Base-by-base conservation (phyloP, 2,888 invertebrate genomes). In the Caenorhabditis imperialis region DNA sequence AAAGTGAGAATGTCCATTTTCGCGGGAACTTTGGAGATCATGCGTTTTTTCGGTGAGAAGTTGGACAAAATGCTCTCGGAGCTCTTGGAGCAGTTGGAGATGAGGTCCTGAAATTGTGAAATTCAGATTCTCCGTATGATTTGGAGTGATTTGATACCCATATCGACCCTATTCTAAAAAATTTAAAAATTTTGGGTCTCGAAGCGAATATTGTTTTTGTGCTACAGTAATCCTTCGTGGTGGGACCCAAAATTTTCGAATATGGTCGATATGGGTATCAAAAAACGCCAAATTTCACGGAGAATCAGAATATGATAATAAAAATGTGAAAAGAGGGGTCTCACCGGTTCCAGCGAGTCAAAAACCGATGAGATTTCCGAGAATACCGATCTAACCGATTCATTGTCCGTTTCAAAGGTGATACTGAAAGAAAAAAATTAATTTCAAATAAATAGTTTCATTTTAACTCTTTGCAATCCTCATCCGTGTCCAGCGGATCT, bases 21-120 rank as follows among this genome's bases (percentile, higher is more conserved):
- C n/a, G n/a, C n/a, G n/a, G n/a, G n/a, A n/a, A n/a, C n/a, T n/a
- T n/a, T n/a, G n/a, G n/a, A n/a, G n/a, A n/a, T n/a, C n/a, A n/a
- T n/a, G n/a, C n/a, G n/a, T n/a, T n/a, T n/a, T n/a, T n/a, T n/a
- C n/a, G n/a, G n/a, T n/a, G n/a, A n/a, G 47, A 47, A 47, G 5
- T n/a, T 33, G 33, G 10, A 10, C 33, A 33, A 6, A 33, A 33
- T 33, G 6, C 10, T 6, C 10, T 33, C 10, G 51, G 37, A 51
- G 42, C 51, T 51, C 61, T 51, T 51, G 18, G 61, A 61, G 14
- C 61, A 61, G 33, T 51, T 51, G 44, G 51, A 61, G 7, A 48
- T 48, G 45, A 51, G 51, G 18, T 51, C 60, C 51, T 30, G 30
- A 6, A 7, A 30, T 30, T 10, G 30, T 10, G 10, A 30, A 30